A percentile compares a stretch with the other conserved stretches of the same genome.
These are phyloP conservation scores for Cenopis cana DNA, from an alignment of 2,888 invertebrate species.

Conservation along the genomic window DNA sequence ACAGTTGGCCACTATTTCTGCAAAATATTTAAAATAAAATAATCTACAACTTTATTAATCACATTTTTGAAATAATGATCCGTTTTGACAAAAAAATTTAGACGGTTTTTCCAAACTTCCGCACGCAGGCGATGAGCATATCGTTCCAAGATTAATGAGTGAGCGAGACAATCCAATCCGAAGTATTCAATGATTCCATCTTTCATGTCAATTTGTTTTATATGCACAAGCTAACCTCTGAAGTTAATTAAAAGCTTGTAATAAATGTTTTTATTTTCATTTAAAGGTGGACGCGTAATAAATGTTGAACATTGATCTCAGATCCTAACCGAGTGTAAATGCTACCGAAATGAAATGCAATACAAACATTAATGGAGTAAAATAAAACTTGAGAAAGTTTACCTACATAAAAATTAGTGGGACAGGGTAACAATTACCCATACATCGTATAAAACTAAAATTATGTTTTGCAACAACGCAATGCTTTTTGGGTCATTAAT, in stretches of 20 bases:
- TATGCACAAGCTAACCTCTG: slow-evolving; percentile 12
- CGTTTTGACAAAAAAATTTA: too few relatives aligned
- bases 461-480: too few relatives aligned
- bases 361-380: slow-evolving; percentile 12
- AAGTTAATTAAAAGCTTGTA: slow-evolving; percentile 32
- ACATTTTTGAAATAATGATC: too few relatives aligned
- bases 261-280: slow-evolving; percentile 30
- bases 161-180: not conserved
- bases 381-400: not conserved
- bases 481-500: too few relatives aligned
- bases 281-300: slow-evolving; percentile 14
- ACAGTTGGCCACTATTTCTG: too few relatives aligned
- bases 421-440: not conserved
- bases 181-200: slow-evolving; percentile 22
- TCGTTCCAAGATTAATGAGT: too few relatives aligned
- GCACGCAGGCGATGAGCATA: too few relatives aligned
- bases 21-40: too few relatives aligned
- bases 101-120: too few relatives aligned
- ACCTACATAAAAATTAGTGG: not conserved
- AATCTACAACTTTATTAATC: too few relatives aligned
- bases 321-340: slow-evolving; percentile 16
- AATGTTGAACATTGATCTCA: slow-evolving; percentile 17
- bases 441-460: too few relatives aligned
- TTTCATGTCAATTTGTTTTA: slow-evolving; percentile 30
- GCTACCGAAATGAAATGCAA: slow-evolving; percentile 27